Conservation (phyloP, 2,888 invertebrate genomes). For the Thereva unica region DNA sequence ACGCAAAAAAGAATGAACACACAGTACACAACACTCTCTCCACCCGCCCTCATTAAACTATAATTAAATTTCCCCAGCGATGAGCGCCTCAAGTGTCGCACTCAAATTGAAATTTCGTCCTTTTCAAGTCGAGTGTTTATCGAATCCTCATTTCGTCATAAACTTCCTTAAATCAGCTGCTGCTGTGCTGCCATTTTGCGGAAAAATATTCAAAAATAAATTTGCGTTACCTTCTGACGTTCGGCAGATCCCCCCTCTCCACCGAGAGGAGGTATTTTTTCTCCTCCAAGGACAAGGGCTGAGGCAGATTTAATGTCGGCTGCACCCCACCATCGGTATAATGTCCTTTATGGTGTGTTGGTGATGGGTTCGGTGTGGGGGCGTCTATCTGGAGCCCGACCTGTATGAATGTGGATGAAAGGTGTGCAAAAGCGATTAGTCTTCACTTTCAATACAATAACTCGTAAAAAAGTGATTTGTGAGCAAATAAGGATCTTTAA, state of each 20-base stretch:
- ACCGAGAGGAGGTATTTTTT: slow-evolving; percentile 91
- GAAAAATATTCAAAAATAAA: slow-evolving; percentile 7
- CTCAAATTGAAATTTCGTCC: slow-evolving; percentile 27
- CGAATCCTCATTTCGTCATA: background rate
- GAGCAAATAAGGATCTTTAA: slow-evolving; percentile 1
- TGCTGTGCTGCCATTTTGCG: background rate
- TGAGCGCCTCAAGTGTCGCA: slow-evolving; percentile 18
- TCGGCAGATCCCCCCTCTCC: slow-evolving; percentile 88
- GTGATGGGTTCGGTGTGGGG: slow-evolving; percentile 44
- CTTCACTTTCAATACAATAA: slow-evolving; percentile 22
- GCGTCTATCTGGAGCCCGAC: slow-evolving; percentile 45
- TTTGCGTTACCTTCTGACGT: slow-evolving; percentile 72
- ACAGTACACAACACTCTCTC: no score
- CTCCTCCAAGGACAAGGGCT: slow-evolving; percentile 77
- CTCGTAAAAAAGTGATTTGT: background rate
- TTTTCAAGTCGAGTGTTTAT: slow-evolving; percentile 7
- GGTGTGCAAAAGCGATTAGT: slow-evolving; percentile 22
- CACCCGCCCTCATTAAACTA: no score
- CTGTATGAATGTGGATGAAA: slow-evolving; percentile 20
- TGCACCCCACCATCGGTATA: slow-evolving; percentile 50
- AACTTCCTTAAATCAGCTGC: slow-evolving; percentile 11
- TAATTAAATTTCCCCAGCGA: slow-evolving; percentile 12
- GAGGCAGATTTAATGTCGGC: slow-evolving; percentile 67
- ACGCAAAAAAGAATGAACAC: no score
- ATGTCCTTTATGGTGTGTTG: slow-evolving; percentile 34